phyloP scores from a whole-genome alignment of 2,797 vertebrate species.

The Corythornis leucogaster region DNA sequence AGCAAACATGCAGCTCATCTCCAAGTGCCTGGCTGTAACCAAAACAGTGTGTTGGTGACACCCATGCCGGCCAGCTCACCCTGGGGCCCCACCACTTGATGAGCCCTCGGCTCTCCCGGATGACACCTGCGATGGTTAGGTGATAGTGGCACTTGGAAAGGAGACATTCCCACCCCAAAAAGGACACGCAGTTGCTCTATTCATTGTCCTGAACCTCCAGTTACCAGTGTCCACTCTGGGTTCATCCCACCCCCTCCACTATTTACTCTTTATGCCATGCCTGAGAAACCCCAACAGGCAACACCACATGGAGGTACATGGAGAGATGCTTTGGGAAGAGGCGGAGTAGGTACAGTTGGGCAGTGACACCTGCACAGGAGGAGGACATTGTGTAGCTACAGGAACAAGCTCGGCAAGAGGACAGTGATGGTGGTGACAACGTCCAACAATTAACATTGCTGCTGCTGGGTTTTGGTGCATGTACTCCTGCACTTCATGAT shows the following conservation, averaged over 20 bases:
- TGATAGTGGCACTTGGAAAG: fast-evolving
- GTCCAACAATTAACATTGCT: not conserved
- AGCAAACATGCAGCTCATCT: not conserved
- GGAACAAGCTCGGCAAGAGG: not conserved
- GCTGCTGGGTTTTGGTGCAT: fast-evolving
- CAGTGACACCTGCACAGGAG: not conserved
- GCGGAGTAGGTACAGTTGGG: not conserved
- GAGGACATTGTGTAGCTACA: not conserved
- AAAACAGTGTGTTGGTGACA: not conserved
- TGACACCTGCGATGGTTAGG: not conserved
- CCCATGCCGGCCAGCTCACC: fast-evolving
- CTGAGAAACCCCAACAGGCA: not conserved
- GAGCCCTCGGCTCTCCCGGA: not conserved
- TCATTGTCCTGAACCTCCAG: not conserved
- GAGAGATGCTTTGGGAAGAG: not conserved
- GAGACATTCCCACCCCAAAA: not conserved
- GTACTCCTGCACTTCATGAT: not conserved
- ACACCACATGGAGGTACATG: not conserved
- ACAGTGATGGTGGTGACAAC: not conserved
- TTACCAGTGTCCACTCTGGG: not conserved
- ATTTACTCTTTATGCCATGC: not conserved
- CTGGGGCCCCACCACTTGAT: not conserved
- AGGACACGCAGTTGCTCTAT: not conserved
- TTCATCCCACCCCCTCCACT: not conserved
- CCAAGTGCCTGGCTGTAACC: not conserved